A percentile compares a stretch with the other conserved stretches of the same genome.
Conservation (phyloP, 2,797 vertebrate genomes). For the Capromys pilorides region DNA sequence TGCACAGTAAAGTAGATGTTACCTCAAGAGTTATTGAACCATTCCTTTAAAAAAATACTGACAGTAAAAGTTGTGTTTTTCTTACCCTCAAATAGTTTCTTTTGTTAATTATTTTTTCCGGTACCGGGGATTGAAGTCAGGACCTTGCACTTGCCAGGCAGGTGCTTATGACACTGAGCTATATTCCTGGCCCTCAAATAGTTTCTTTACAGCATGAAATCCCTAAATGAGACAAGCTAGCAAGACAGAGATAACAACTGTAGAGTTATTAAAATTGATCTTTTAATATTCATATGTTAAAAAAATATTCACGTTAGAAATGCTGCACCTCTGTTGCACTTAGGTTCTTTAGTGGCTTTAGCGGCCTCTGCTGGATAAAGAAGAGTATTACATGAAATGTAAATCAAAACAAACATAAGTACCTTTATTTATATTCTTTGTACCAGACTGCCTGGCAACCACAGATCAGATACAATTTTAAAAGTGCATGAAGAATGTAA, state of each 20-base stretch:
- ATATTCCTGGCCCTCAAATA: slow-evolving; percentile 23
- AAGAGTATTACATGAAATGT: slow-evolving; percentile 21
- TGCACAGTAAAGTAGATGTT: background rate
- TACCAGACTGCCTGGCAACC: background rate
- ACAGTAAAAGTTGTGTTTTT: slow-evolving; percentile 30
- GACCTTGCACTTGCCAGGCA: too few relatives aligned
- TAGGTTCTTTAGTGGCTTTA: background rate
- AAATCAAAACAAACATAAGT: background rate
- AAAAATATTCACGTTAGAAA: too few relatives aligned
- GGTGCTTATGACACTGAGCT: too few relatives aligned
- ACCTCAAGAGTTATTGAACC: background rate
- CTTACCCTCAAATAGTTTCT: slow-evolving; percentile 36
- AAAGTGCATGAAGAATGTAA: slow-evolving; percentile 29
- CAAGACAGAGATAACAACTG: background rate
- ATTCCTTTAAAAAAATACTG: background rate
- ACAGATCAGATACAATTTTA: slow-evolving; percentile 45
- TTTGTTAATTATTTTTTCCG: too few relatives aligned
- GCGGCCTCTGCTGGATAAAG: slow-evolving; percentile 51
- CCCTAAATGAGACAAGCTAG: background rate
- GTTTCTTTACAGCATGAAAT: slow-evolving; percentile 56
- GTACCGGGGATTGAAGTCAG: too few relatives aligned
- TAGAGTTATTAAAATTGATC: background rate
- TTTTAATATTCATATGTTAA: background rate
- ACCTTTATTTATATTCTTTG: slow-evolving; percentile 15
- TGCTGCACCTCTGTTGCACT: background rate